phyloP scores from a whole-genome alignment of 2,113 vertebrate genomes.

The Strix uralensis region DNA sequence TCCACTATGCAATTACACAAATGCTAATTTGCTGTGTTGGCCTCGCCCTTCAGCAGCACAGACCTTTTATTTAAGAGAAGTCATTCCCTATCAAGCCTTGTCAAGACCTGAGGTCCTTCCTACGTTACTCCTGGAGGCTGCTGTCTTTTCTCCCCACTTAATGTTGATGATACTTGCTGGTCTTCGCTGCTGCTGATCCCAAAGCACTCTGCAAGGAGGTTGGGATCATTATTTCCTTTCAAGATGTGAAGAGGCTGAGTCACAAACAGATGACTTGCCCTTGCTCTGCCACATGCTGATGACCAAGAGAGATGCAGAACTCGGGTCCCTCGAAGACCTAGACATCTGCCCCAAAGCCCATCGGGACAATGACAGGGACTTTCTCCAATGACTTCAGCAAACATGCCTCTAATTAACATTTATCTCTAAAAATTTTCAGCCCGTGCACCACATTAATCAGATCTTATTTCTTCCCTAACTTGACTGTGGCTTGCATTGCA shows the following conservation, averaged over 20 bases:
- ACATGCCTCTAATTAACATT: not conserved
- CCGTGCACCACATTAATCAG: rapidly evolving
- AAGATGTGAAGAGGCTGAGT: rapidly evolving
- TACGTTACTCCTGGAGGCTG: not conserved
- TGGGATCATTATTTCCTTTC: not conserved
- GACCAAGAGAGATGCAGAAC: not conserved
- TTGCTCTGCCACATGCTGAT: not conserved
- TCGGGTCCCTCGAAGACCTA: not conserved
- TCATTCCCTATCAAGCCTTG: not conserved
- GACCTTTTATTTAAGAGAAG: not conserved
- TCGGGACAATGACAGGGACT: not conserved
- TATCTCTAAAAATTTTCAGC: not conserved
- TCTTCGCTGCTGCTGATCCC: not conserved
- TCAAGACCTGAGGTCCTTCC: not conserved
- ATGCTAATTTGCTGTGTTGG: not conserved
- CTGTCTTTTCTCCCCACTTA: not conserved
- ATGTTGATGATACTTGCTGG: not conserved
- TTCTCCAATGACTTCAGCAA: rapidly evolving
- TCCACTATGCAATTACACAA: not conserved
- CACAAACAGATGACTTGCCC: not conserved
- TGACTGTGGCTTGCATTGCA: not conserved
- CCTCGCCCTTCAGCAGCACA: not conserved
- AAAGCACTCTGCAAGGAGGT: not conserved
- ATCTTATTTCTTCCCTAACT: not conserved
- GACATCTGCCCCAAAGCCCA: not conserved